These are phyloP conservation scores for Clusia tigrina DNA, from an alignment of 2,888 invertebrate species.

Conservation along the genomic window DNA sequence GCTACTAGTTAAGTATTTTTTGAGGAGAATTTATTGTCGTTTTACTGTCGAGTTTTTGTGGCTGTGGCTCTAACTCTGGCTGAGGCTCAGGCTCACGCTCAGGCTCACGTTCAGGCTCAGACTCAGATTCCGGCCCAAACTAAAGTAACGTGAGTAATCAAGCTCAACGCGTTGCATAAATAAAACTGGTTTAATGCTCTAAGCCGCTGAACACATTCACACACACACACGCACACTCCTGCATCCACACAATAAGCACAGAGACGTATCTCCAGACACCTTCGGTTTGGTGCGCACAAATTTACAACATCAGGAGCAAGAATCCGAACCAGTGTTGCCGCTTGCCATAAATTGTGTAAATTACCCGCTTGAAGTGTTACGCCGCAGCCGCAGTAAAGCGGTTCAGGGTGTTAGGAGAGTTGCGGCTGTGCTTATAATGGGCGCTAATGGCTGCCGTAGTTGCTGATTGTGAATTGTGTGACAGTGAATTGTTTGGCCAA, in stretches of 20 bases:
- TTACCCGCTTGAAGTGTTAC: slow-evolving; percentile 49
- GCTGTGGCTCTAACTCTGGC: too few species aligned
- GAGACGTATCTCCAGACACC: background rate
- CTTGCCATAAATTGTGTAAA: slow-evolving; percentile 52
- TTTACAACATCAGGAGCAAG: background rate
- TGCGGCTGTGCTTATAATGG: background rate
- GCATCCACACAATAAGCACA: background rate
- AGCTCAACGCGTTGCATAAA: slow-evolving; percentile 56
- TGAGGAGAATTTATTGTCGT: too few species aligned
- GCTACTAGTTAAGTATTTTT: too few species aligned
- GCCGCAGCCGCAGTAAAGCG: background rate
- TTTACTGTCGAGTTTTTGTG: too few species aligned
- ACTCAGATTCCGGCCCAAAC: too few species aligned
- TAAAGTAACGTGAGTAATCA: slow-evolving; percentile 55
- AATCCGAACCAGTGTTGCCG: slow-evolving; percentile 21
- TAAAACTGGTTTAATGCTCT: slow-evolving; percentile 50
- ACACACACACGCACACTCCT: slow-evolving; percentile 27
- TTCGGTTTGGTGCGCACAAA: background rate
- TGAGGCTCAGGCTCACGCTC: too few species aligned
- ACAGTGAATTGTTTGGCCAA: slow-evolving; percentile 43
- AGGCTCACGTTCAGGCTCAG: too few species aligned
- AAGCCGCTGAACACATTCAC: slow-evolving; percentile 16
- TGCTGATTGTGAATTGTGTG: slow-evolving; percentile 53
- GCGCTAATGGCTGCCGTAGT: slow-evolving; percentile 3
- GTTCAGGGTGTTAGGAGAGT: background rate